phyloP scores from a whole-genome alignment of 2,113 vertebrate genomes.

The Procavia capensis region DNA sequence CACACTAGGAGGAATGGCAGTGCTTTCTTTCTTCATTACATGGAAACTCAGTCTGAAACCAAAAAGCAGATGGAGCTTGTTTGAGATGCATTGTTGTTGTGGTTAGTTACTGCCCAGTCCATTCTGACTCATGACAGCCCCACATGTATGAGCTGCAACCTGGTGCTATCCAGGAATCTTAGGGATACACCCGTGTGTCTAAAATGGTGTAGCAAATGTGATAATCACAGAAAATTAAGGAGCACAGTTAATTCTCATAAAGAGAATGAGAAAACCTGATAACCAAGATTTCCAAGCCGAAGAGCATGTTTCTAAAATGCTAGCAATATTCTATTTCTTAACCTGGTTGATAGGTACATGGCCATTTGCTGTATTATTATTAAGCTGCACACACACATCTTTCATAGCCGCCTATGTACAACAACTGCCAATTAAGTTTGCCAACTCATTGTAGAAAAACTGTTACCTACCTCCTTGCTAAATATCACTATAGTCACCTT shows the following conservation, averaged over 20 bases:
- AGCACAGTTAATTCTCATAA: neutral
- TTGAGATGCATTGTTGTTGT: neutral
- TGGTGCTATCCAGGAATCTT: neutral
- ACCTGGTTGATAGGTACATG: neutral
- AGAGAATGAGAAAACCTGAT: neutral
- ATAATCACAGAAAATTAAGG: neutral
- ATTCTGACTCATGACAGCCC: neutral
- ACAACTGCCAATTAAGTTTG: no score
- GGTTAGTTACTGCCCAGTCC: neutral
- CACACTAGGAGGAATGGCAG: slow-evolving; percentile 64
- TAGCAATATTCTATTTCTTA: neutral
- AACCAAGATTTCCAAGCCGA: neutral
- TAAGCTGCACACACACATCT: neutral
- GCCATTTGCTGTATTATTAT: neutral
- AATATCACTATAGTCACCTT: no score
- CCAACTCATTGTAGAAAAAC: no score
- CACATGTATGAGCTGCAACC: neutral
- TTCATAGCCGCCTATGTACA: neutral
- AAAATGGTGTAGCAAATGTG: neutral
- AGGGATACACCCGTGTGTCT: neutral
- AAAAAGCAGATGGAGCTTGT: neutral
- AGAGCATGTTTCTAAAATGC: neutral
- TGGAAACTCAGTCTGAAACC: slow-evolving; percentile 65
- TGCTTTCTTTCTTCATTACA: slow-evolving; percentile 69
- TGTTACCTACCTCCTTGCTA: no score